Evolutionary conservation across 2,797 vertebrate species (phyloP).

Genomic region (Euthynnus affinis): DNA sequence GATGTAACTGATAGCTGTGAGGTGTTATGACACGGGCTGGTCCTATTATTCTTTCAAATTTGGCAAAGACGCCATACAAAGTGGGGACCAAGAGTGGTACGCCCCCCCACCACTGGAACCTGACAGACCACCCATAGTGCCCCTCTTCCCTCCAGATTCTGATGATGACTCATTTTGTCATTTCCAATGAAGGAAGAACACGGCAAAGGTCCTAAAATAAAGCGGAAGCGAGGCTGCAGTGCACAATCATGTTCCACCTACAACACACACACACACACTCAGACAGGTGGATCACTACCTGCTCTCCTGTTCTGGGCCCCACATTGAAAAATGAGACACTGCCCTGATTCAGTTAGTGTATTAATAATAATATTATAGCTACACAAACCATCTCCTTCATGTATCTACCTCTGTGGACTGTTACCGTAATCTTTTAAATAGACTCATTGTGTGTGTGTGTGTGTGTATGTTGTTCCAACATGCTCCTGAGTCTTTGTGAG

Average conservation of each 20-base stretch:
- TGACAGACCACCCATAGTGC: not conserved
- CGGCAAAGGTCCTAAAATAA: not conserved
- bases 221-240: slow-evolving; percentile 9
- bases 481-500: too few relatives aligned
- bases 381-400: not conserved
- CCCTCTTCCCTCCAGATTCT: not conserved
- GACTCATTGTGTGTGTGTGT: too few relatives aligned
- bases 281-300: slow-evolving; percentile 1
- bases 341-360: not conserved
- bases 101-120: not conserved
- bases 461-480: too few relatives aligned
- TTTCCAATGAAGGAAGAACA: not conserved
- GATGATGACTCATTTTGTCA: not conserved
- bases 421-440: too few relatives aligned
- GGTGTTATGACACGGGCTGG: not conserved
- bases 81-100: not conserved
- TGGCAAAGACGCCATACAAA: not conserved
- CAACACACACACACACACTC: not conserved
- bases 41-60: not conserved
- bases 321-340: not conserved
- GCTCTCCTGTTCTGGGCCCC: slow-evolving; percentile 11
- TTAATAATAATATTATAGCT: not conserved
- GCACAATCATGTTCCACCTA: not conserved
- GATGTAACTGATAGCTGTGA: not conserved
- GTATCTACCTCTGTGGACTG: not conserved